A percentile compares a stretch with the other conserved stretches of the same genome.
Conservation (phyloP, 1,140 invertebrate species). For the Gryon sp. region DNA sequence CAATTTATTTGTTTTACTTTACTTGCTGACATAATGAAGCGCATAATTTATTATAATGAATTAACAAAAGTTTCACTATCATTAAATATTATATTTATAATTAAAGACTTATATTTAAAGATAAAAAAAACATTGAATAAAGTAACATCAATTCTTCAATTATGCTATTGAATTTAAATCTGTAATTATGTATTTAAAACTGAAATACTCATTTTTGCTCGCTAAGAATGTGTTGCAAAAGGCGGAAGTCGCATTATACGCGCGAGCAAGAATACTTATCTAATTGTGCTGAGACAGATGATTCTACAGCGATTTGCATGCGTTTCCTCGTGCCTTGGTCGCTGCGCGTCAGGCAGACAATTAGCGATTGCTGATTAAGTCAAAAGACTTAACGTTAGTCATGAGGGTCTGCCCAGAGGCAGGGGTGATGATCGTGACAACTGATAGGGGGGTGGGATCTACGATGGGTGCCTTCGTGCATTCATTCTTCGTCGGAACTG, state of each 20-base stretch:
- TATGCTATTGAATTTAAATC: too few species aligned
- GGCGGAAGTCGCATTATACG: constrained; percentile 76
- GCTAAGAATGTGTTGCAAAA: constrained; percentile 37
- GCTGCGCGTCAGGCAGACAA: constrained; percentile 75
- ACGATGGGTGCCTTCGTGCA: constrained; percentile 70
- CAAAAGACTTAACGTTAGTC: constrained; percentile 72
- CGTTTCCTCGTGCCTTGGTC: constrained; percentile 76
- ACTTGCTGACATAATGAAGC: too few species aligned
- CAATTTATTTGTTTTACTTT: too few species aligned
- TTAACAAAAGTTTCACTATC: too few species aligned
- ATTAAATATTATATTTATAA: too few species aligned
- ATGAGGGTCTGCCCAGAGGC: constrained; percentile 57
- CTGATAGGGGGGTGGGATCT: constrained; percentile 75
- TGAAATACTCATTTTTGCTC: constrained; percentile 10
- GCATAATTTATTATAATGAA: too few species aligned
- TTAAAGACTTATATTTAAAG: too few species aligned
- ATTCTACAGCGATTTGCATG: constrained; percentile 76
- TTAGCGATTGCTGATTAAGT: constrained; percentile 80
- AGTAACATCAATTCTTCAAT: too few species aligned
- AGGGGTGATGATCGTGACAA: constrained; percentile 72
- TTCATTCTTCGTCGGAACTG: constrained; percentile 69
- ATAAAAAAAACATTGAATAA: too few species aligned
- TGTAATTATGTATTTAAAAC: too few species aligned
- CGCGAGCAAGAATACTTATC: constrained; percentile 74
- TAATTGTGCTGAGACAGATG: constrained; percentile 78